Base-by-base conservation (phyloP, 1,140 invertebrate species). In the Epicauta chinensis region DNA sequence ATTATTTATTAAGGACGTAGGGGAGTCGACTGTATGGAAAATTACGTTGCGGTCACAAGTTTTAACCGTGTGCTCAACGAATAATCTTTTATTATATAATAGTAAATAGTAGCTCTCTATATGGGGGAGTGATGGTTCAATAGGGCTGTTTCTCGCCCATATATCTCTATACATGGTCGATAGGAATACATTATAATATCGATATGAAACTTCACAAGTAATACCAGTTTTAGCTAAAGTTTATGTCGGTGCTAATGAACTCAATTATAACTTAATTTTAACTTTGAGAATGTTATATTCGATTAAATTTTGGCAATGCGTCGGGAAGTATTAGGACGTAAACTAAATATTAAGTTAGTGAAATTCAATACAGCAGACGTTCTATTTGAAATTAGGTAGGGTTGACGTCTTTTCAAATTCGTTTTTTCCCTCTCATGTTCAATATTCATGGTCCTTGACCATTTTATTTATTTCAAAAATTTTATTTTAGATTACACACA, bases 201-300 rank as follows among this genome's bases (percentile, higher is more conserved):
- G 51, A 53, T 53, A 53, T 53, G 42, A 47, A 53, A 53, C 51
- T 53, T 53, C 51, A 53, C 51, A 53, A 53, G 51, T 53, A 53
- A 53, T 53, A 53, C 51, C 47, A 53, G 51, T 53, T 53, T 53
- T 54, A 54, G 46, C 47, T 50, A 54, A 50, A 49, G 39, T 54
- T 44, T 49, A 54, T 43, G 41, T 49, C 44, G 52, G 38, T 39
- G 39, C 39, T 54, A 54, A 50, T 50, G 44, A 41, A 54, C 41
- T 41, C 37, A 54, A 54, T 48, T 49, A 50, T 50, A 54, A 54
- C 23, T 47, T 47, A 47, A 17, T 47, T 36, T 15, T 17, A 47
- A 47, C 39, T 54, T 54, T 49, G 16, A 54, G 37, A 54, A 54
- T 54, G 56, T 49, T 49, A 30, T 49, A 49, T 49, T 49, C 46